Conservation (phyloP, 2,888 invertebrate species). For the Thyatira batis region DNA sequence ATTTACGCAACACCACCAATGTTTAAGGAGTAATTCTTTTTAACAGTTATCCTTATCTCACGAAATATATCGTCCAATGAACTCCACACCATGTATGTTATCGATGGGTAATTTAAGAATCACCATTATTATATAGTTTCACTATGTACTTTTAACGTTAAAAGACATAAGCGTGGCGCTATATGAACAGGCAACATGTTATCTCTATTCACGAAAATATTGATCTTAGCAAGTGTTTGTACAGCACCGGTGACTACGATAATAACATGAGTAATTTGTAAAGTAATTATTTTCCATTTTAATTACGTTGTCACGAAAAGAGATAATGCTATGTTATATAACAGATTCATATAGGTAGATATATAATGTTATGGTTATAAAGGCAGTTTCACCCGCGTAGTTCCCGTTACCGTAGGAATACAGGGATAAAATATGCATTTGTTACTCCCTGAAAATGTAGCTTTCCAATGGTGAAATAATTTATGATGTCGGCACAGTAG, state of each 20-base stretch:
- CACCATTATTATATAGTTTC: background rate
- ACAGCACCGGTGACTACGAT: conserved; percentile 25
- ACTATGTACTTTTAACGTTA: background rate
- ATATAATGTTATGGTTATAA: no score
- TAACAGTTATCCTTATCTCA: conserved; percentile 31
- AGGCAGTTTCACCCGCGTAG: no score
- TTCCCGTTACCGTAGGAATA: no score
- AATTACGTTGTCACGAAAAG: conserved; percentile 28
- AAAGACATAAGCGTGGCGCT: background rate
- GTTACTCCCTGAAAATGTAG: no score
- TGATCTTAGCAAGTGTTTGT: conserved; percentile 45
- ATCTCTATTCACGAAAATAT: conserved; percentile 42
- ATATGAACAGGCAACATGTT: conserved; percentile 9
- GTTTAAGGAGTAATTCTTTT: conserved; percentile 10
- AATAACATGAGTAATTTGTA: conserved; percentile 32
- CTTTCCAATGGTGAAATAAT: no score
- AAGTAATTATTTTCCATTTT: conserved; percentile 29
- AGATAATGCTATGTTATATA: conserved; percentile 23
- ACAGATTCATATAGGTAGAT: background rate
- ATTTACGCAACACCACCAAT: conserved; percentile 45
- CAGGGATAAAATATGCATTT: no score
- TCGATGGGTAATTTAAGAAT: background rate
- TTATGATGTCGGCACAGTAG: no score
- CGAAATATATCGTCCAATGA: conserved; percentile 40
- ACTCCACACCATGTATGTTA: conserved; percentile 13